Evolutionary conservation across 2,113 vertebrate genomes (phyloP), one percentile per base, ranked within the genome.

Genomic region (Himantopus leucocephalus): DNA sequence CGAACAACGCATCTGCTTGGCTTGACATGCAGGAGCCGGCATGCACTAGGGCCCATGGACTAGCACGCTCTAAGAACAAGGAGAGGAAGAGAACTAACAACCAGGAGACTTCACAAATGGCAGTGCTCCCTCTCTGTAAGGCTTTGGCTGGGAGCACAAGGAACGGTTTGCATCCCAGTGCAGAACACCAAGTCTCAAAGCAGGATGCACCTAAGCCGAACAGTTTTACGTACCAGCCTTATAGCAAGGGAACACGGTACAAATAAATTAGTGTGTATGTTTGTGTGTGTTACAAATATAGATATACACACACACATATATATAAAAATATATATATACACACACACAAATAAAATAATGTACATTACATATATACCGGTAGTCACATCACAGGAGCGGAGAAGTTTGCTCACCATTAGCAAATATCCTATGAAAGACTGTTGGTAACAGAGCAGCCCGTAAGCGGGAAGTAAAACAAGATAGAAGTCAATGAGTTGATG

Each of bases 401-500:
- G 96, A 96, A 95, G 95, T 97, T 94, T 97, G 98, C 98, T 98
- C 98, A 98, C 98, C 98, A 98, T 98, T 98, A 98, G 98, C 98
- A 98, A 98, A 98, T 98, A 98, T 98, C 98, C 98, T 98, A 98
- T 98, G 98, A 98, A 98, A 98, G 98, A 98, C 98, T 98, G 98
- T 98, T 98, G 98, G 98, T 88, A 97, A 98, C 97, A 98, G 98
- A 98, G 98, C 98, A 98, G 98, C 98, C 98, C 98, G 98, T 98
- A 97, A 98, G 98, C 97, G 97, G 98, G 98, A 98, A 98, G 98
- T 97, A 98, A 98, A 98, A 98, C 97, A 10, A 98, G 98, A 98
- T 91, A 98, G 97, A 98, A 97, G 97, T 98, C 97, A 94, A 97
- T 98, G 98, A 98, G 98, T 92, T 97, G 79, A 97, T 98, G 98